Evolutionary conservation across 2,113 vertebrate genomes (phyloP).

Genomic region (Calypte anna): DNA sequence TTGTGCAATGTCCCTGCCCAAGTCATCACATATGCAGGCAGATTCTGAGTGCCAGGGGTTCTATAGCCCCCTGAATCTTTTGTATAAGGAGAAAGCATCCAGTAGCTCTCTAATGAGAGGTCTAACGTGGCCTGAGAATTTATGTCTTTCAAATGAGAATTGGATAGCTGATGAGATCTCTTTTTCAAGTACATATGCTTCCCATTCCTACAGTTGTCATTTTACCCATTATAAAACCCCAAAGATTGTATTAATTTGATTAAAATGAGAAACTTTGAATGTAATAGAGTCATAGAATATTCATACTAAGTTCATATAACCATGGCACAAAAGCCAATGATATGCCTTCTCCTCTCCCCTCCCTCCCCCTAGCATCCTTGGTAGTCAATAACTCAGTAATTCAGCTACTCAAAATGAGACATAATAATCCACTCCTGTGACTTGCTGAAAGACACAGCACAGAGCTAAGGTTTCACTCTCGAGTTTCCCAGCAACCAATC

Average conservation of each 20-base stretch:
- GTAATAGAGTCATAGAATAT: neutral
- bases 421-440: neutral
- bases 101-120: too few species aligned
- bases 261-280: neutral
- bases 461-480: neutral
- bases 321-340: neutral
- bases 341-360: neutral
- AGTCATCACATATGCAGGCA: too few species aligned
- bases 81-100: too few species aligned
- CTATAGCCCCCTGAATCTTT: too few species aligned
- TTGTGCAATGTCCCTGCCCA: too few species aligned
- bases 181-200: neutral
- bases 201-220: neutral
- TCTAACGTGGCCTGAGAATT: neutral
- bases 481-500: neutral
- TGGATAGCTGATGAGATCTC: neutral
- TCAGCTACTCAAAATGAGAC: neutral
- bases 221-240: neutral
- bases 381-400: neutral
- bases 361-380: neutral
- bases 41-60: too few species aligned
- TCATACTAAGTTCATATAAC: neutral
- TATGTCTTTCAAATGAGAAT: neutral
- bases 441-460: neutral
- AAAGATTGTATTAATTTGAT: neutral